Conservation (phyloP, 2,797 vertebrate species). For the Pseudocheirus occidentalis region DNA sequence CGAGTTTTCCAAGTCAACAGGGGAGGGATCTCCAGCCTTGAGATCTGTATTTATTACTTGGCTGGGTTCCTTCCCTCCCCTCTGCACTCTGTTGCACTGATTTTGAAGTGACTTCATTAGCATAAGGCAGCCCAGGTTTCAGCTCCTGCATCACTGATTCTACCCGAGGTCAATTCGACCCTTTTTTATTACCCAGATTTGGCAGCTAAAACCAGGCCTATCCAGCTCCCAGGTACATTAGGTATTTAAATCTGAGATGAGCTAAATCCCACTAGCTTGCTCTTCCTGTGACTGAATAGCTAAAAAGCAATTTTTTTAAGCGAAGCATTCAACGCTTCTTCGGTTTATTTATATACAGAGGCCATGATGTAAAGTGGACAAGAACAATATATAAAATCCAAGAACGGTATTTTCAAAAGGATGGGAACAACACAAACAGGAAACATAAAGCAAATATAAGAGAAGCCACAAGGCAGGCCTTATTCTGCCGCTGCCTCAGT, state of each 20-base stretch:
- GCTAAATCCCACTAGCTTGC: background rate
- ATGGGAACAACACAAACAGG: background rate
- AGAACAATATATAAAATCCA: background rate
- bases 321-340: background rate
- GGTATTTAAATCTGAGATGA: background rate
- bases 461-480: background rate
- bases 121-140: accelerated
- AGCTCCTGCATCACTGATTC: background rate
- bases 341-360: background rate
- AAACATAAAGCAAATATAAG: background rate
- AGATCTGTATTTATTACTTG: background rate
- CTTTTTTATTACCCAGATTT: background rate
- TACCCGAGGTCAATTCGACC: accelerated
- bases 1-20: background rate
- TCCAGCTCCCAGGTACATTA: conserved; percentile 9
- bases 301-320: background rate
- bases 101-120: background rate
- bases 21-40: background rate
- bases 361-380: conserved; percentile 1
- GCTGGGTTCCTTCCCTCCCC: background rate
- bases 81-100: background rate
- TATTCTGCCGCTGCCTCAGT: background rate
- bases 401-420: background rate
- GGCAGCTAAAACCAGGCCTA: background rate
- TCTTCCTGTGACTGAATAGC: background rate